Evolutionary conservation across 2,113 vertebrate genomes (phyloP).

Genomic region (Leucosticte australis): DNA sequence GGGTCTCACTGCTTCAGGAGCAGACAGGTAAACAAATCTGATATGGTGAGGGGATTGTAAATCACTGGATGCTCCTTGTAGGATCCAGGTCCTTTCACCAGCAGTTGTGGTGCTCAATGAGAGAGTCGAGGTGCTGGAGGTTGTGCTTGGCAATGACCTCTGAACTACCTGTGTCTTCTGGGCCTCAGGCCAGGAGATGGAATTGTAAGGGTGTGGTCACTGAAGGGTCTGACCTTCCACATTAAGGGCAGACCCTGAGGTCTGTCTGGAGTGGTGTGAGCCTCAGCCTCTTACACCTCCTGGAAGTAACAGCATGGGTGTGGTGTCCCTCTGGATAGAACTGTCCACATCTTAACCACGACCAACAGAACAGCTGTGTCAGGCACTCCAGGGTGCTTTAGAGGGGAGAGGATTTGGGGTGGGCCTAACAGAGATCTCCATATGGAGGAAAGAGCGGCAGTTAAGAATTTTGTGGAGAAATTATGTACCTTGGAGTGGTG

Average conservation of each 20-base stretch:
- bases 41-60: background rate
- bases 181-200: background rate
- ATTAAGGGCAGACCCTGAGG: background rate
- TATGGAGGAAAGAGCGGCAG: background rate
- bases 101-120: background rate
- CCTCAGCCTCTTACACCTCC: background rate
- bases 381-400: background rate
- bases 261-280: background rate
- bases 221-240: background rate
- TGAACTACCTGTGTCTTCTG: background rate
- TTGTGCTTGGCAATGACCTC: background rate
- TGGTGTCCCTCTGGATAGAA: background rate
- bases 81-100: background rate
- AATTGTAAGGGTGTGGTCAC: background rate
- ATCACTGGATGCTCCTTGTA: background rate
- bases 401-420: background rate
- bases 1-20: background rate
- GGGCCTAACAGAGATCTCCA: background rate
- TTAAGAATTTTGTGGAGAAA: background rate
- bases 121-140: background rate
- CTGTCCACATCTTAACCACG: rapidly evolving
- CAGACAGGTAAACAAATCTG: background rate
- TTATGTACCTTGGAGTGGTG: background rate
- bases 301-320: background rate
- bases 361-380: background rate